Percentiles rank a stretch among this genome's conserved stretches.
These are phyloP conservation scores for Phoenicopterus ruber DNA, from an alignment of 2,113 vertebrate genomes.

Conservation along the genomic window DNA sequence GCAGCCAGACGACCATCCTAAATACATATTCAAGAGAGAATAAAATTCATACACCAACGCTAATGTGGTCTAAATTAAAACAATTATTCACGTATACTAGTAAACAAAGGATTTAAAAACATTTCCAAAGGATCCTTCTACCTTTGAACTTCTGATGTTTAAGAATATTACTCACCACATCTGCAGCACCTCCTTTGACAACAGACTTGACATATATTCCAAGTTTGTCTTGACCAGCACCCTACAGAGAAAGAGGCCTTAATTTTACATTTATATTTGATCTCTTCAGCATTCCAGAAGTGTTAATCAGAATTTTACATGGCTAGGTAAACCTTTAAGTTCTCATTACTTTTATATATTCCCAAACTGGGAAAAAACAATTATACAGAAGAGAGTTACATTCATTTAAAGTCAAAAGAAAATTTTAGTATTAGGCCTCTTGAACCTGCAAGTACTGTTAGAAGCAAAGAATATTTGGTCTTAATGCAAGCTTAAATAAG, in stretches of 20 bases:
- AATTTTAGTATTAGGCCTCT: neutral
- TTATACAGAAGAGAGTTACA: neutral
- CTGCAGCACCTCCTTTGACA: constrained; percentile 95
- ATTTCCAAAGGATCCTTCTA: neutral
- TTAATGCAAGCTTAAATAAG: neutral
- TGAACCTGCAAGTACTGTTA: neutral
- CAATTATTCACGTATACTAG: neutral
- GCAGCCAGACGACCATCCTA: constrained; percentile 95
- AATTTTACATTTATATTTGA: neutral
- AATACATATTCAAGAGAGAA: neutral
- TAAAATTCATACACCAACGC: neutral
- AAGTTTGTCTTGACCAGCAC: constrained; percentile 96
- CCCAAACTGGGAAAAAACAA: neutral
- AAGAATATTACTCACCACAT: constrained; percentile 81
- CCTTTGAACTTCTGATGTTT: neutral
- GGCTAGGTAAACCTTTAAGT: neutral
- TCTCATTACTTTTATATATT: neutral
- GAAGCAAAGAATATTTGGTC: neutral
- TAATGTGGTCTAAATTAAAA: neutral
- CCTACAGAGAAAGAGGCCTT: constrained; percentile 72
- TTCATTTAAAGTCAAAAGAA: neutral
- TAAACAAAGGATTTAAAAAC: neutral
- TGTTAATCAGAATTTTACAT: neutral
- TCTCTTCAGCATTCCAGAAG: neutral
- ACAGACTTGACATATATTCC: constrained; percentile 99